phyloP scores from a whole-genome alignment of 2,888 invertebrate genomes.

The Aspidiotus rigidus region DNA sequence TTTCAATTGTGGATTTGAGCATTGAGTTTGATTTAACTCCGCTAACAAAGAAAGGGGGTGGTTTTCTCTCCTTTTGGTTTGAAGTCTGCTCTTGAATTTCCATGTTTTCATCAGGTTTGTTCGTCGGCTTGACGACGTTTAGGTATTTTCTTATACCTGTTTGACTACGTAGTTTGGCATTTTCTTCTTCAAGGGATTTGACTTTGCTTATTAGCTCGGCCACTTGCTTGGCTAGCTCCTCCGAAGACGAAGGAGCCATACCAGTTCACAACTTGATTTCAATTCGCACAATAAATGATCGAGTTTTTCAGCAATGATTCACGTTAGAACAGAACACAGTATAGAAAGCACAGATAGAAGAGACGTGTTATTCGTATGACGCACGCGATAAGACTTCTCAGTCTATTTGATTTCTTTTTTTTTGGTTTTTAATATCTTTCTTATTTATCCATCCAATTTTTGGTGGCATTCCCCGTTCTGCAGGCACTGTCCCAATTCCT shows the following conservation, averaged over 20 bases:
- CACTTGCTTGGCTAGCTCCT: neutral
- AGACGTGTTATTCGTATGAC: slow-evolving; percentile 1
- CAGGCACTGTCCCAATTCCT: too few species aligned
- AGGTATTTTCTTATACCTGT: neutral
- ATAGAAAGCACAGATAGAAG: neutral
- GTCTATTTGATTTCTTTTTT: too few species aligned
- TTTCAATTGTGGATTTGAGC: neutral
- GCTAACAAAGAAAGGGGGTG: neutral
- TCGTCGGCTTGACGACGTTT: neutral
- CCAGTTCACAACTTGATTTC: neutral
- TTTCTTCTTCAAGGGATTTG: neutral
- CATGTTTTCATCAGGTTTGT: neutral
- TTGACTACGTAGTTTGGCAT: neutral
- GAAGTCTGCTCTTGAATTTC: neutral
- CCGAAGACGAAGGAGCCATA: neutral
- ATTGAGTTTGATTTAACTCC: neutral
- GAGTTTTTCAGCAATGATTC: neutral
- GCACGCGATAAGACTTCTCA: neutral
- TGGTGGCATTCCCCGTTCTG: too few species aligned
- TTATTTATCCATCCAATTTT: too few species aligned
- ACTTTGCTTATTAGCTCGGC: neutral
- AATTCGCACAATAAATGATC: neutral
- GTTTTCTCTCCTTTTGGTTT: neutral
- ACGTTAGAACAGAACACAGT: neutral
- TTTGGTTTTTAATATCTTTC: too few species aligned